Conservation (phyloP, 2,797 vertebrate species). For the Sarcophilus harrisii region DNA sequence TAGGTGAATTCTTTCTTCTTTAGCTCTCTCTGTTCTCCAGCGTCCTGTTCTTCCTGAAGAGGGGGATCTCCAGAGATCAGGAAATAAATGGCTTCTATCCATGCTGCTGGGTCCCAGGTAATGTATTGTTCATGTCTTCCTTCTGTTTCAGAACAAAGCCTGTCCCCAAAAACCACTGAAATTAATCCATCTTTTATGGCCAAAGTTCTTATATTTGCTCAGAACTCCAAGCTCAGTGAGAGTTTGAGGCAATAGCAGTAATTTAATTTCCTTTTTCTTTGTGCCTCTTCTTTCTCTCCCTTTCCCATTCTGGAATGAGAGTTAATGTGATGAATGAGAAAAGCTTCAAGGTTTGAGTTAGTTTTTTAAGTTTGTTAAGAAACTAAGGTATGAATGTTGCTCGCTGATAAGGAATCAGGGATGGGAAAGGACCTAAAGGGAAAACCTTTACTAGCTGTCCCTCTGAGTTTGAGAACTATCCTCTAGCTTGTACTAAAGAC, state of each 20-base stretch:
- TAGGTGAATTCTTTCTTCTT: neutral
- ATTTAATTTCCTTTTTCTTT: neutral
- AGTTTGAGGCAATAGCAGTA: neutral
- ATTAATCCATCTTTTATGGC: neutral
- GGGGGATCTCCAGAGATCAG: neutral
- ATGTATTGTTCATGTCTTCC: neutral
- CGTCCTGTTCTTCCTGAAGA: neutral
- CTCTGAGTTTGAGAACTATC: neutral
- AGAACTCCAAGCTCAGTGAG: neutral
- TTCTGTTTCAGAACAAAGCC: neutral
- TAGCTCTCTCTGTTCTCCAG: neutral
- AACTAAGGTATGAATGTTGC: neutral
- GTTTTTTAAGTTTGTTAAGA: neutral
- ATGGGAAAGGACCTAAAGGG: neutral
- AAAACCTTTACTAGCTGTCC: neutral
- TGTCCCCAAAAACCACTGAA: neutral
- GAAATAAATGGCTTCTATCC: neutral
- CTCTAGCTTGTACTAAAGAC: neutral
- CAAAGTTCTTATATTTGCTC: neutral
- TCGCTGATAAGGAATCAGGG: neutral
- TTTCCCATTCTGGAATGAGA: neutral
- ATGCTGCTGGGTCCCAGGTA: neutral
- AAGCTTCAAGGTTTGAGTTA: neutral
- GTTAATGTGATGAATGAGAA: neutral
- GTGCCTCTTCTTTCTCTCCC: neutral